These are phyloP conservation scores for Drosophila atripex DNA, from an alignment of 2,888 invertebrate species.

Conservation along the genomic window DNA sequence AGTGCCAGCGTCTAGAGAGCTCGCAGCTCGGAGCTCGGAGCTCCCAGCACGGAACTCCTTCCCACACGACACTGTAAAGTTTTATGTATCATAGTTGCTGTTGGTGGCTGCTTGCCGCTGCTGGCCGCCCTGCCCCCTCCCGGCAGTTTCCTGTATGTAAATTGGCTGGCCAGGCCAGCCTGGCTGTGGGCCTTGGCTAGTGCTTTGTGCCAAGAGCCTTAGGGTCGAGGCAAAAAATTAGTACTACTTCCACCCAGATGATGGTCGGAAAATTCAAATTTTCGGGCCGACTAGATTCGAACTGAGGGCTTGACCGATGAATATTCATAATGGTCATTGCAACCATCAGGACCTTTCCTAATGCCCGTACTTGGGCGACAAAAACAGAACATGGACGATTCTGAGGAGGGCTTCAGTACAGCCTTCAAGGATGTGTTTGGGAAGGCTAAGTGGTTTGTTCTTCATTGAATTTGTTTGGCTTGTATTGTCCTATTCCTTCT, in stretches of 20 bases:
- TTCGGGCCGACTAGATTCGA: background rate
- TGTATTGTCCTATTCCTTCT: background rate
- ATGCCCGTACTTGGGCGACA: conserved; percentile 21
- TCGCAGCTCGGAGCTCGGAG: conserved; percentile 13
- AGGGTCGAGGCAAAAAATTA: conserved; percentile 64
- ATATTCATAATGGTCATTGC: conserved; percentile 34
- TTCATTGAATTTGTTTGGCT: background rate
- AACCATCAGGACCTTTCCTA: conserved; percentile 12
- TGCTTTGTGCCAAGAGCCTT: conserved; percentile 55
- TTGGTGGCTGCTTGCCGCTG: conserved; percentile 26
- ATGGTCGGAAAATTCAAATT: conserved; percentile 7
- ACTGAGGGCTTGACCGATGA: conserved; percentile 14
- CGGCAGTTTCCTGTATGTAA: conserved; percentile 71
- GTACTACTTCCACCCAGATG: conserved; percentile 33
- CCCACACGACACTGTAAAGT: conserved; percentile 62
- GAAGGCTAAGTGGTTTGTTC: background rate
- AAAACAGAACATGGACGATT: background rate
- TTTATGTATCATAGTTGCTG: conserved; percentile 56
- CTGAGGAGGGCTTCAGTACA: background rate
- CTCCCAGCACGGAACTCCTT: conserved; percentile 26
- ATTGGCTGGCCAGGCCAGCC: conserved; percentile 59
- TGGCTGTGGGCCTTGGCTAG: conserved; percentile 46
- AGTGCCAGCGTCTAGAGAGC: conserved; percentile 31
- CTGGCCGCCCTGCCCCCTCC: background rate
- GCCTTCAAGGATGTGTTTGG: background rate